A percentile compares a stretch with the other conserved stretches of the same genome.
phyloP scores from a whole-genome alignment of 2,113 vertebrate species.

The Cariama cristata region DNA sequence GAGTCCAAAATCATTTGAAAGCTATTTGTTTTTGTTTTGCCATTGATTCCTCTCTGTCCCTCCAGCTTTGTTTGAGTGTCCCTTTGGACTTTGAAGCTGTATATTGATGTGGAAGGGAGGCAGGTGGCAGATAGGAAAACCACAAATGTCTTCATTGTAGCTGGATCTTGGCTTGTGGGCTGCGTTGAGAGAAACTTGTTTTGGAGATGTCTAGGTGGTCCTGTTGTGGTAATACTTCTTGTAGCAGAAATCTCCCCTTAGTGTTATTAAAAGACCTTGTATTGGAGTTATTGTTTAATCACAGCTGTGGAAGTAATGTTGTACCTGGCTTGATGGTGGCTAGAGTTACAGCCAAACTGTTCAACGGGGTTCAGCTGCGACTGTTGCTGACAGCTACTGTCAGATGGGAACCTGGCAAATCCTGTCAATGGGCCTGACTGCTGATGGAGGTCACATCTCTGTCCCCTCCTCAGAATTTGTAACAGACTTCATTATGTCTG shows the following conservation, averaged over 20 bases:
- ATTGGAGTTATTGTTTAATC: neutral
- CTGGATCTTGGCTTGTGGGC: neutral
- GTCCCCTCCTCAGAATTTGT: neutral
- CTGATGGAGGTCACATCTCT: rapidly evolving
- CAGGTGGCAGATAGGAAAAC: neutral
- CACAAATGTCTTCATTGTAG: neutral
- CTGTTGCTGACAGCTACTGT: neutral
- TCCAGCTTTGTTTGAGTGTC: constrained; percentile 58
- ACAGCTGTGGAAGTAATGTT: neutral
- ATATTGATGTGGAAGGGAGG: neutral
- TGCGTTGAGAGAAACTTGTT: neutral
- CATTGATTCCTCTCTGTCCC: constrained; percentile 62
- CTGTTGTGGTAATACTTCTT: neutral
- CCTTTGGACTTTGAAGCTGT: constrained; percentile 52
- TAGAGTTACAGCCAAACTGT: neutral
- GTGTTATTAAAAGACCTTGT: neutral
- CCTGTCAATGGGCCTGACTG: rapidly evolving
- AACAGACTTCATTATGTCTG: rapidly evolving
- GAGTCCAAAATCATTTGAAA: constrained; percentile 63
- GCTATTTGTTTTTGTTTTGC: constrained; percentile 66
- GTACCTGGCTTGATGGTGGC: neutral
- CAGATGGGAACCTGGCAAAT: neutral
- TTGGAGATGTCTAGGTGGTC: neutral
- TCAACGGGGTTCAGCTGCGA: rapidly evolving
- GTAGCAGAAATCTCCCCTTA: constrained; percentile 1